A percentile compares a stretch with the other conserved stretches of the same genome.
These are phyloP conservation scores for Mormyrus iriodes DNA, from an alignment of 2,113 vertebrate species.

Conservation along the genomic window DNA sequence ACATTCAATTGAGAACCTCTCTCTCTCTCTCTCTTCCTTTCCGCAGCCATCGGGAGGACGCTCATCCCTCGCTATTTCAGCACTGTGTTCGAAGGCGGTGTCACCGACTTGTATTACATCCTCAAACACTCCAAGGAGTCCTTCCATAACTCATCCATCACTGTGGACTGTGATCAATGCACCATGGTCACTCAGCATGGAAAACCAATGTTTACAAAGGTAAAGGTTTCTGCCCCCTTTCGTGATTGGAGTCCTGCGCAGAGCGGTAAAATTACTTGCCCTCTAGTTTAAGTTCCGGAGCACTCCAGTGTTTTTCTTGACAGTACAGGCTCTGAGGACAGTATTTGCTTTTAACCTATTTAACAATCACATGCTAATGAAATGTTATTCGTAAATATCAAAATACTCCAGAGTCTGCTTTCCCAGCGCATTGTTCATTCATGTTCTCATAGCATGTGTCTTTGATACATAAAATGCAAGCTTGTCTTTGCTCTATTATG, in stretches of 20 bases:
- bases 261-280: not conserved
- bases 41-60: conserved; percentile 89
- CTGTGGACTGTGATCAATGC: conserved; percentile 96
- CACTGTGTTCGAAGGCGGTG: conserved; percentile 96
- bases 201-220: conserved; percentile 99
- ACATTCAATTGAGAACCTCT: not conserved
- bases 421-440: not conserved
- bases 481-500: not conserved
- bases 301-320: not conserved
- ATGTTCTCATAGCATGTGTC: not conserved
- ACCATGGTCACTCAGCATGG: conserved; percentile 98
- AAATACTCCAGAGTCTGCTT: not conserved
- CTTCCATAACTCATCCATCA: conserved; percentile 98
- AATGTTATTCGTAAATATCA: not conserved
- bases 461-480: not conserved
- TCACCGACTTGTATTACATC: conserved; percentile 95
- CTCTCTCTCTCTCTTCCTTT: conserved; percentile 42
- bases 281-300: not conserved
- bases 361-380: not conserved
- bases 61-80: conserved; percentile 98
- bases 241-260: not conserved
- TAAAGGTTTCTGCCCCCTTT: conserved; percentile 48
- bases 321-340: not conserved
- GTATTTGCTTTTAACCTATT: not conserved
- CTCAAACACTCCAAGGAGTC: conserved; percentile 98